Percentiles rank a stretch among this genome's conserved stretches.
Evolutionary conservation across 2,888 invertebrate genomes (phyloP).

Genomic region (Melipona bicolor): DNA sequence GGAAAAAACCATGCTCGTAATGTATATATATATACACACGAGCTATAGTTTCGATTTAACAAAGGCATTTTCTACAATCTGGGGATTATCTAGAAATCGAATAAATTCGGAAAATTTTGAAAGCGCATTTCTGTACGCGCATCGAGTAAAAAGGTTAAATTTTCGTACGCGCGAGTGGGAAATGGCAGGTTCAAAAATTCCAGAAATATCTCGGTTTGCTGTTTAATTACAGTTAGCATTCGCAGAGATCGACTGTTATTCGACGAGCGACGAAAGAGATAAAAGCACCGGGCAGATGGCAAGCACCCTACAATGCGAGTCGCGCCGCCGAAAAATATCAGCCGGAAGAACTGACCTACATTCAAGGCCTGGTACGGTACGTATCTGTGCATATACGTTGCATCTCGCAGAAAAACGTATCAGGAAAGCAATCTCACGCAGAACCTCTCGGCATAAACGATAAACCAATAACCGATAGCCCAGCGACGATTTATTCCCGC

Average conservation of each 20-base stretch:
- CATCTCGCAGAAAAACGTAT: neutral
- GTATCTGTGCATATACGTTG: neutral
- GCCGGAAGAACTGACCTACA: neutral
- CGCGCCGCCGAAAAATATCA: neutral
- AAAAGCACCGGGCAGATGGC: neutral
- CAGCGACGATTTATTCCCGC: neutral
- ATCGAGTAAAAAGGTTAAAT: no score
- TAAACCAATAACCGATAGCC: constrained; percentile 11
- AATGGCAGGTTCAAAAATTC: no score
- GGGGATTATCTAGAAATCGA: neutral
- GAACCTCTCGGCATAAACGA: neutral
- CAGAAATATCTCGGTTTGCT: no score
- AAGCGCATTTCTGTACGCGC: no score
- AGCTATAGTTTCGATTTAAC: no score
- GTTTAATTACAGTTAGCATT: no score
- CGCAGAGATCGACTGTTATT: neutral
- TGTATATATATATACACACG: no score
- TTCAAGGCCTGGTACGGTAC: neutral
- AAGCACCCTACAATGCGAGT: neutral
- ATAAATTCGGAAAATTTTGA: neutral
- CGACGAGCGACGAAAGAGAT: neutral
- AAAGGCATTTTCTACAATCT: neutral
- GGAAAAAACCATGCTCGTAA: no score
- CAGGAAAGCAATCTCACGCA: neutral
- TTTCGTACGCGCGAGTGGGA: no score